Conservation (phyloP, 2,888 invertebrate species). For the Argyra leucocephala region DNA sequence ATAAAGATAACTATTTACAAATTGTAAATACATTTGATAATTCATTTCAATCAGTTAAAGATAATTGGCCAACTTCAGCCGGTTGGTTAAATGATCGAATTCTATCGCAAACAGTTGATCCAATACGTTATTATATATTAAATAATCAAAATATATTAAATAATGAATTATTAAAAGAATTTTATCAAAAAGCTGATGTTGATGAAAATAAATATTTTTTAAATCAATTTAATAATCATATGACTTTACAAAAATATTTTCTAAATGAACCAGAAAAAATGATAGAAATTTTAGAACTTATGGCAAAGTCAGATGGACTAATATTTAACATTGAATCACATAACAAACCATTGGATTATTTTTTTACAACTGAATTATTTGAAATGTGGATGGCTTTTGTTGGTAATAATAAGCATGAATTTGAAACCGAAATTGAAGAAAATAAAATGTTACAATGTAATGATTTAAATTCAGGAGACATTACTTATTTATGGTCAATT, state of each 20-base stretch:
- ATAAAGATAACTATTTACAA: background rate
- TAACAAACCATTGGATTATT: background rate
- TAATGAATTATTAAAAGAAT: background rate
- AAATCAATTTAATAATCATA: background rate
- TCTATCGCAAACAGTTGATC: background rate
- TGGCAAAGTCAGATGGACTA: background rate
- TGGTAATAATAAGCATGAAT: background rate
- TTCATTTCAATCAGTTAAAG: background rate
- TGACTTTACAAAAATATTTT: background rate
- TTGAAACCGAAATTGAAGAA: background rate
- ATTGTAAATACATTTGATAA: background rate
- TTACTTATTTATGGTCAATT: background rate
- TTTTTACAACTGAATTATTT: background rate
- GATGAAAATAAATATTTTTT: background rate
- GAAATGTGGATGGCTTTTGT: background rate
- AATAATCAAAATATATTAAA: background rate
- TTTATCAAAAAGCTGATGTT: background rate
- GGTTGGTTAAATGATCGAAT: background rate
- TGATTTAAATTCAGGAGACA: background rate
- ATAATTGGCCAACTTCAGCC: background rate
- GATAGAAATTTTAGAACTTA: background rate
- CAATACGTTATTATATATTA: background rate
- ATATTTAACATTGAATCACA: background rate
- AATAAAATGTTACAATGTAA: background rate
- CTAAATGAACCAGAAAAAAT: background rate